Conservation (phyloP, 2,888 invertebrate genomes). For the Clitarchus hookeri region DNA sequence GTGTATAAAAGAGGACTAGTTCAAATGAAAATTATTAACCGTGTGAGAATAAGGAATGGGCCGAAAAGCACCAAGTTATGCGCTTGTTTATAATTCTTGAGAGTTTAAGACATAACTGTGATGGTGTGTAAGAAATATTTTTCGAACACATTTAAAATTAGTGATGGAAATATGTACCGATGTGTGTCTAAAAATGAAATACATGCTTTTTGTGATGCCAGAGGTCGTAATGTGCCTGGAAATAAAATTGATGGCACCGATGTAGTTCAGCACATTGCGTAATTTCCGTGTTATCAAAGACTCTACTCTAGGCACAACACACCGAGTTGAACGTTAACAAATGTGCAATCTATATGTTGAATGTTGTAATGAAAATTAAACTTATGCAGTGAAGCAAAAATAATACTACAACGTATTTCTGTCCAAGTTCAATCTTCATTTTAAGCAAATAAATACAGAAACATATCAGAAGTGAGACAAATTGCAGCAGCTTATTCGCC, state of each 20-base stretch:
- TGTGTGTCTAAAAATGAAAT: background rate
- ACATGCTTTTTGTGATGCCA: conserved; percentile 21
- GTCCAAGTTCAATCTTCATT: conserved; percentile 25
- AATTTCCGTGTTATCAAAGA: background rate
- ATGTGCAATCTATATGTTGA: too few species aligned
- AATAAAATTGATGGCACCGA: conserved; percentile 19
- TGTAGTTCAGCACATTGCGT: background rate
- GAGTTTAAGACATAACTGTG: conserved; percentile 19
- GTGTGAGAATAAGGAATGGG: background rate
- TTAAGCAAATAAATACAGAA: background rate
- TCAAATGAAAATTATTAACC: background rate
- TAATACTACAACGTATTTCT: too few species aligned
- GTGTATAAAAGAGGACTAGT: background rate
- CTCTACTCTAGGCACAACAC: background rate
- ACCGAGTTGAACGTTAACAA: too few species aligned
- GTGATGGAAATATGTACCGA: conserved; percentile 18
- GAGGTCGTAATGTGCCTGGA: conserved; percentile 1
- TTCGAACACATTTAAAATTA: background rate
- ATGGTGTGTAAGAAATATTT: conserved; percentile 16
- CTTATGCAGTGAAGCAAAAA: too few species aligned
- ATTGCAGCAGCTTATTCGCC: conserved; percentile 18
- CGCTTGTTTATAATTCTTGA: background rate
- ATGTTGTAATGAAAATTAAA: too few species aligned
- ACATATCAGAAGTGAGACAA: conserved; percentile 21
- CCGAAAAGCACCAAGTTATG: background rate